Evolutionary conservation across 2,888 invertebrate species (phyloP), one percentile per base, ranked within the genome.

Genomic region (Metellina segmentata): DNA sequence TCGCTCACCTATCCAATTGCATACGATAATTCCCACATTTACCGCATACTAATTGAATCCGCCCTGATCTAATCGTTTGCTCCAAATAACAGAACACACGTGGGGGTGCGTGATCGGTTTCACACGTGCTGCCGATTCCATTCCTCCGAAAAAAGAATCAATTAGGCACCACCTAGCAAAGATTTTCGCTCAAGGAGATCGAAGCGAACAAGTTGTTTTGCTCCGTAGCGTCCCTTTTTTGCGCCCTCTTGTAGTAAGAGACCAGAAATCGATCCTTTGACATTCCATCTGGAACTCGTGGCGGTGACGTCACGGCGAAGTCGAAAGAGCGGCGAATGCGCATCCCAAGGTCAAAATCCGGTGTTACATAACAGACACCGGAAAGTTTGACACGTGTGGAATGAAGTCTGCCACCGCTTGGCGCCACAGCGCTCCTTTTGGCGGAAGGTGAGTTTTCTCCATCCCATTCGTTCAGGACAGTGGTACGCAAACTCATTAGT

Each of bases 361-460:
- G n/a, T 89, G 79, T 89, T 89, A 89, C 89, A 75, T 89, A 89
- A 83, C 77, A 51, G 19, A 19, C 34, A 34, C 75, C 71, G 83
- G 78, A 82, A 89, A 89, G 78, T 89, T 89, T 78, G 89, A 79
- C 89, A 83, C 89, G 85, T 89, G 89, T 72, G 49, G 82, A 11
- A 51, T 61, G 70, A 72, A 79, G 83, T 71, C 19, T 77, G 20
- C 70, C 34, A 49, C 71, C 8, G n/a, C 5, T 85, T 79, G 89
- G 89, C 89, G 78, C 52, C 13, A 4, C n/a, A 89, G 20, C 89
- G 77, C 78, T 19, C 0, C 11, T 19, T 49, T 48, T 16, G 75
- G 75, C 48, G 7, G 1, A 6, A 16, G 16, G 61, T 61, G 61
- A 61, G 61, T 4, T 34, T 34, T 34, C 34, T 34, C 4, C 34